These are phyloP conservation scores for Drosophila nigricruria DNA, from an alignment of 2,888 invertebrate genomes.

Conservation along the genomic window DNA sequence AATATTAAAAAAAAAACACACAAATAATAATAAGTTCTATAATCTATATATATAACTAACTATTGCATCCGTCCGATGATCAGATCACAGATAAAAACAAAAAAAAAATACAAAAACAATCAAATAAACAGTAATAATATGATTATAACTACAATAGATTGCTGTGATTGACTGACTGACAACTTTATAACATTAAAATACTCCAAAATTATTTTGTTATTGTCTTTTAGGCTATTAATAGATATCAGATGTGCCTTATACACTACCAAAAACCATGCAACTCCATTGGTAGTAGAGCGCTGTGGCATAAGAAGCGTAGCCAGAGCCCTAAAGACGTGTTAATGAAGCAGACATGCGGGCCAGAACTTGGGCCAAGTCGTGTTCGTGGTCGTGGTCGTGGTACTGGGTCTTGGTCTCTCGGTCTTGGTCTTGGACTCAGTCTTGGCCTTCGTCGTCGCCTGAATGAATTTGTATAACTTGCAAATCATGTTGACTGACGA, in stretches of 20 bases:
- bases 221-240: no score
- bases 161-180: no score
- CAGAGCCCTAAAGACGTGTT: conserved; percentile 68
- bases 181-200: background rate
- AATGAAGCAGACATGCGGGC: conserved; percentile 78
- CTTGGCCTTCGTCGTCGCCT: conserved; percentile 40
- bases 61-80: no score
- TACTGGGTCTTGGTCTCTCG: conserved; percentile 25
- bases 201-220: background rate
- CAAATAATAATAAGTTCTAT: no score
- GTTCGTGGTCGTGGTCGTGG: conserved; percentile 37
- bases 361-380: conserved; percentile 50
- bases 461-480: conserved; percentile 80
- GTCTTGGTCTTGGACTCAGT: conserved; percentile 17
- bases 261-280: background rate
- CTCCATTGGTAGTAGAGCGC: conserved; percentile 28
- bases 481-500: conserved; percentile 80
- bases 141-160: no score
- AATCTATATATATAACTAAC: no score
- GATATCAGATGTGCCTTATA: conserved; percentile 12
- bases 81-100: no score
- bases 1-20: no score
- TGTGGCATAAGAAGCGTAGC: conserved; percentile 26
- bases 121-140: no score
- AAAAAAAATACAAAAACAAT: no score